phyloP scores from a whole-genome alignment of 2,888 invertebrate genomes.

The Troides aeacus region DNA sequence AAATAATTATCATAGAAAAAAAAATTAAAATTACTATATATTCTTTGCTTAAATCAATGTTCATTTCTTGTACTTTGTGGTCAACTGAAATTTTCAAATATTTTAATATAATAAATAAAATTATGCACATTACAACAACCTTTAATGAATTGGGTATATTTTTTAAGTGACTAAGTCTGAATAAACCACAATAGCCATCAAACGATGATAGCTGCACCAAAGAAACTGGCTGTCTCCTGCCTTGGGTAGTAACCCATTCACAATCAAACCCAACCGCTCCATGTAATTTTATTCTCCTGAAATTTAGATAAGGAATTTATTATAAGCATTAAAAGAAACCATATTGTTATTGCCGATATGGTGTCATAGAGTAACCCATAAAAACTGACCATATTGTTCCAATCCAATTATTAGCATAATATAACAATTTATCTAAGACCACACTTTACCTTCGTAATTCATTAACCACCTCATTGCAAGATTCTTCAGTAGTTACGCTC shows the following conservation, averaged over 20 bases:
- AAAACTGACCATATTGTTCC: background rate
- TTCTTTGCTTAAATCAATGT: no score
- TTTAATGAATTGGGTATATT: constrained; percentile 81
- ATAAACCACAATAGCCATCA: constrained; percentile 85
- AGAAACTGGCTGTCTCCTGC: constrained; percentile 81
- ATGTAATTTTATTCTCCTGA: constrained; percentile 55
- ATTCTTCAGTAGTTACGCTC: constrained; percentile 47
- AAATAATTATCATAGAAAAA: no score
- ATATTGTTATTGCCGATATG: background rate
- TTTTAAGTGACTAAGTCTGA: constrained; percentile 82
- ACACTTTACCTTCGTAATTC: constrained; percentile 52
- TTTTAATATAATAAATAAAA: no score
- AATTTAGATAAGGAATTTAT: constrained; percentile 28
- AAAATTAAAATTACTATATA: no score
- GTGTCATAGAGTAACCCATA: background rate
- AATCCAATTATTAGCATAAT: background rate
- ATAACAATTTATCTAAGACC: background rate
- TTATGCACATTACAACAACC: constrained; percentile 51
- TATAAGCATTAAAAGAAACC: background rate
- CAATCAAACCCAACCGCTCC: constrained; percentile 88
- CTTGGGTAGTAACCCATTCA: constrained; percentile 87
- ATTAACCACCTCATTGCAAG: constrained; percentile 50
- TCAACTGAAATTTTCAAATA: no score
- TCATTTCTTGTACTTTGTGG: no score
- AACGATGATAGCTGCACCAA: constrained; percentile 86